A percentile compares a stretch with the other conserved stretches of the same genome.
Evolutionary conservation across 2,113 vertebrate genomes (phyloP).

Genomic region (Semnornis frantzii): DNA sequence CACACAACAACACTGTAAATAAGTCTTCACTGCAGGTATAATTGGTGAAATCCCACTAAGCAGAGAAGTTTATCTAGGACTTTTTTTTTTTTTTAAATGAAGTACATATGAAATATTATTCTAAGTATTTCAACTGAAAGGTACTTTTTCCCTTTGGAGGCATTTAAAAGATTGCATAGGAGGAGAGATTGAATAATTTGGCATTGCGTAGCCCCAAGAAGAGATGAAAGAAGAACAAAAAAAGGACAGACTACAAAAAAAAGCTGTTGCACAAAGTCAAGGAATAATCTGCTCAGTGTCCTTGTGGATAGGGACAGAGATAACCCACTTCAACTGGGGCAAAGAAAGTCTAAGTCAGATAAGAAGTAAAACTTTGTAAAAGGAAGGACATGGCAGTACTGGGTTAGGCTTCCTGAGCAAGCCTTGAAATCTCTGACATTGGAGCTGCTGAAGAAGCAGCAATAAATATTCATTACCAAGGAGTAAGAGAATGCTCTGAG

Average conservation of each 20-base stretch:
- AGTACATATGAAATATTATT: neutral
- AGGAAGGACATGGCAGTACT: neutral
- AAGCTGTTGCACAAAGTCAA: neutral
- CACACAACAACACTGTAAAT: neutral
- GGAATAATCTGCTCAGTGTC: neutral
- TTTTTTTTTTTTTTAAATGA: neutral
- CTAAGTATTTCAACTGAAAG: neutral
- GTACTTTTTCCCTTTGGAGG: neutral
- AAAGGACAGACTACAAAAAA: constrained; percentile 22
- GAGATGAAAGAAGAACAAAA: constrained; percentile 34
- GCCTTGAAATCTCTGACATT: neutral
- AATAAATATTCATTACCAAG: neutral
- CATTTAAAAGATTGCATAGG: neutral
- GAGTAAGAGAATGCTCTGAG: no score
- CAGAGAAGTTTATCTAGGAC: neutral
- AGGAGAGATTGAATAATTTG: constrained; percentile 9
- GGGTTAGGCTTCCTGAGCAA: neutral
- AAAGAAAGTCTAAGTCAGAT: neutral
- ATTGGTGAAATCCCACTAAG: neutral
- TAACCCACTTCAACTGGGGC: neutral
- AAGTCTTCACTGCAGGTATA: neutral
- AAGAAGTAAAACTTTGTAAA: neutral
- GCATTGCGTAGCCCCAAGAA: constrained; percentile 4
- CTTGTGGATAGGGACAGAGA: neutral
- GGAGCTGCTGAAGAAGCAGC: neutral